Evolutionary conservation across 1,140 invertebrate species (phyloP), one percentile per base, ranked within the genome.

Genomic region (Dinoponera quadriceps): DNA sequence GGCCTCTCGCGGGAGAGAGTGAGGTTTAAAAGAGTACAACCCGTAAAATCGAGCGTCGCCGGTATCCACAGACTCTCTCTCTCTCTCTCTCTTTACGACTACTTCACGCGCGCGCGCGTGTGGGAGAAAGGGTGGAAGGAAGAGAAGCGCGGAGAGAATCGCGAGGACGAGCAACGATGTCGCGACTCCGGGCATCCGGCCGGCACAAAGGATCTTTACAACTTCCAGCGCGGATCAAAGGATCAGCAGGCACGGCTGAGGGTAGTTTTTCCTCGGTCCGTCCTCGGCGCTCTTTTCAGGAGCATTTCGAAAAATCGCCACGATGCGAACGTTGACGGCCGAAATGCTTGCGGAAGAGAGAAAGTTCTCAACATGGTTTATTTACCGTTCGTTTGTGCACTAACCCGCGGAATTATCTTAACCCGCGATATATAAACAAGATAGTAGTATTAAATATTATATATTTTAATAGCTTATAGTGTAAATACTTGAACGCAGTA

Each of bases 21-120:
- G 25, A 49, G 44, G 4, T 73, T 78, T 80, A 80, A 80, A 80
- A 80, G 75, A 80, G 65, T 71, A 65, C 75, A 29, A 71, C 22
- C 51, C 75, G 65, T 80, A 48, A 80, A 80, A 80, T 80, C 63
- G 57, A 57, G 75, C 33, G 49, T 57, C 51, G 65, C 49, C 33
- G 38, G 9, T 44, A 71, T 80, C 33, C 49, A 7, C 13, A 44
- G 4, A 16, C 14, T 63, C 16, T n/a, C n/a, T n/a, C n/a, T n/a
- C n/a, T n/a, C n/a, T n/a, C n/a, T n/a, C n/a, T n/a, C n/a, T 44
- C 38, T 44, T 9, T 16, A 49, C 49, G 63, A 44, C 18, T 69
- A 20, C 63, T 78, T 57, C 22, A 18, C 74, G 18, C 74, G 51
- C 51, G 49, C 22, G n/a, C n/a, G n/a, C n/a, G n/a, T n/a, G n/a